Conservation (phyloP, 2,888 invertebrate genomes). For the Pecten maximus region DNA sequence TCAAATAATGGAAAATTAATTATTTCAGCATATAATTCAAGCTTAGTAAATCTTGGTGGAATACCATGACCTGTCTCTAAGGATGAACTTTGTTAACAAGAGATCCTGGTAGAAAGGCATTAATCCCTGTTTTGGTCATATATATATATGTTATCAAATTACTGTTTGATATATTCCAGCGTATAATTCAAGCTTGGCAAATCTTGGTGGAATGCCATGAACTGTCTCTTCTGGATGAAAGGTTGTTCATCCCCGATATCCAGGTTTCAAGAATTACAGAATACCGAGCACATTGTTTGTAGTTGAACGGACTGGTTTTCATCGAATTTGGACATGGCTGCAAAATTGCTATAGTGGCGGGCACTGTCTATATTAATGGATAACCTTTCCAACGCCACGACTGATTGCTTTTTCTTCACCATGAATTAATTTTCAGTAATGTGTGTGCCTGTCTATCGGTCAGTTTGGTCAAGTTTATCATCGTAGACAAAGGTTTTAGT, state of each 20-base stretch:
- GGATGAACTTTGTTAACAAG: too few species aligned
- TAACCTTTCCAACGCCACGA: neutral
- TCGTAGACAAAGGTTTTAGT: constrained; percentile 17
- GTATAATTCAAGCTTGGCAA: too few species aligned
- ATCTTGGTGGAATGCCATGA: neutral
- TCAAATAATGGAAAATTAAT: too few species aligned
- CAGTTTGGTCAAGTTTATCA: constrained; percentile 18
- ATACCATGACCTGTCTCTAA: neutral
- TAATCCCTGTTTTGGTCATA: neutral
- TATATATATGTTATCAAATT: neutral
- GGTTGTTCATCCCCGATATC: neutral
- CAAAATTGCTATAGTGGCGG: neutral
- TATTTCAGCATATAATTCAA: too few species aligned
- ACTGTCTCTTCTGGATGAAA: neutral
- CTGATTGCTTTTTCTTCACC: constrained; percentile 30
- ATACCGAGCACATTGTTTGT: neutral
- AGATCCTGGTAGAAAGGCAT: neutral
- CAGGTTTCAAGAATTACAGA: neutral
- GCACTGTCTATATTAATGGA: neutral
- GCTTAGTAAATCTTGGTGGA: too few species aligned
- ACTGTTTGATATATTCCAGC: too few species aligned
- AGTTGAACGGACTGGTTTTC: neutral
- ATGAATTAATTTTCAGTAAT: constrained; percentile 30
- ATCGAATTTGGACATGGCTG: neutral
- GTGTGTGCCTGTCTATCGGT: neutral